Conservation (phyloP, 1,140 invertebrate species). For the Zelostemma sp. region DNA sequence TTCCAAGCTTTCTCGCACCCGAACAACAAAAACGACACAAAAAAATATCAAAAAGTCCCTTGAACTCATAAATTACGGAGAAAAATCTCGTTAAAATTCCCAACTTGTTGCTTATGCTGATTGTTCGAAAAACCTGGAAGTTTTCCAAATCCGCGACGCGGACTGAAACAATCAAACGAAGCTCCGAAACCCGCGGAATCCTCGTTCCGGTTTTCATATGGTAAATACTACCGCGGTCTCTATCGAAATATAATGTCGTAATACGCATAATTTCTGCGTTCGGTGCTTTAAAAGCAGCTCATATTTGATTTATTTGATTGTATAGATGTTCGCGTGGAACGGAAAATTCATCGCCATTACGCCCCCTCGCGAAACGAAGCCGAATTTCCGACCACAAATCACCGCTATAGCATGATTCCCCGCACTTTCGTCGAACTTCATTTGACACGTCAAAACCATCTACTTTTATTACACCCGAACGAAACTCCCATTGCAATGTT, state of each 20-base stretch:
- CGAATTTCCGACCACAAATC: slow-evolving; percentile 1
- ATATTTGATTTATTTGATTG: slow-evolving; percentile 55
- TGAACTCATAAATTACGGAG: too few relatives aligned
- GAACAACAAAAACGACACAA: too few relatives aligned
- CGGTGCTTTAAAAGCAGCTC: slow-evolving; percentile 23
- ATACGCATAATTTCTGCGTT: slow-evolving; percentile 22
- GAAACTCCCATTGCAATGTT: too few relatives aligned
- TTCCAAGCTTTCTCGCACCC: too few relatives aligned
- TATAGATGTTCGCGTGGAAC: slow-evolving; percentile 35
- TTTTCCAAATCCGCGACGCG: slow-evolving; percentile 46
- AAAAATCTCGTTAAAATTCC: too few relatives aligned
- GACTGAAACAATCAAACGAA: slow-evolving; percentile 20
- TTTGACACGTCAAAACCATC: background rate
- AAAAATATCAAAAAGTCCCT: too few relatives aligned
- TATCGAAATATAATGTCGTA: slow-evolving; percentile 27
- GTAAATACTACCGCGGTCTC: slow-evolving; percentile 24
- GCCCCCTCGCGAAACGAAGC: slow-evolving; percentile 7
- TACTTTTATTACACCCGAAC: too few relatives aligned
- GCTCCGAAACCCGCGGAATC: slow-evolving; percentile 20
- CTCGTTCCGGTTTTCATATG: slow-evolving; percentile 11
- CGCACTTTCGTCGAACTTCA: background rate
- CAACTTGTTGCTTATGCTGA: slow-evolving; percentile 60
- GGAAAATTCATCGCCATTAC: slow-evolving; percentile 48
- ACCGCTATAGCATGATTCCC: background rate
- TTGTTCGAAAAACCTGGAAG: slow-evolving; percentile 43